Evolutionary conservation across 2,888 invertebrate species (phyloP), one percentile per base, ranked within the genome.

Genomic region (Sympetrum striolatum): DNA sequence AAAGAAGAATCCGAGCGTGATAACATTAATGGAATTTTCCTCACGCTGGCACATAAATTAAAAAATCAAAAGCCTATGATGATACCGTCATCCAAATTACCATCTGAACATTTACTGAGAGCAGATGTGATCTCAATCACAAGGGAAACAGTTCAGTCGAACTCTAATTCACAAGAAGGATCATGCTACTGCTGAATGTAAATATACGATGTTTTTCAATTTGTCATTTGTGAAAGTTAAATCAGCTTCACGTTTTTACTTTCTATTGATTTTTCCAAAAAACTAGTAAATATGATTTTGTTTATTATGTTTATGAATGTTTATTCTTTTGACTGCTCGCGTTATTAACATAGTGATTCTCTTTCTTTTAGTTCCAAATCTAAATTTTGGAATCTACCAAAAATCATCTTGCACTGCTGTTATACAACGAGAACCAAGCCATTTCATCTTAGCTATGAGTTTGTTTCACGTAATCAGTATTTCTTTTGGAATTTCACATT

Each of bases 21-120:
- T 93, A 97, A 96, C 93, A 96, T 98, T 80, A 97, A 97, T 93
- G 96, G 97, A 0, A 97, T 98, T 92, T 97, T 98, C 93, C 95
- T 97, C 95, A 97, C 97, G 0, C 93, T 98, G 81, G 97, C 97
- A 0, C 97, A 97, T 94, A 97, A 97, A 93, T 94, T 98, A 91
- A 96, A 96, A 93, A 95, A 95, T 92, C 94, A 95, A 90, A 96
- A 95, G 92, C 95, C 95, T 14, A 95, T 96, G 95, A 95, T 95
- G 94, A 94, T 94, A 5, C 64, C 90, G 15, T 90, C 91, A 25
- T 60, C 92, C 0, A 79, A 91, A 15, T 91, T 91, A 15, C 91
- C 92, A 8, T 82, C 91, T 5, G 92, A 92, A 18, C 91, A 91
- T 25, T 91, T 92, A 22, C 92, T 92, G 53, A 90, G 92, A 86